Percentiles rank a stretch among this genome's conserved stretches.
Conservation (phyloP, 1,140 invertebrate species). For the Chelonus insularis region DNA sequence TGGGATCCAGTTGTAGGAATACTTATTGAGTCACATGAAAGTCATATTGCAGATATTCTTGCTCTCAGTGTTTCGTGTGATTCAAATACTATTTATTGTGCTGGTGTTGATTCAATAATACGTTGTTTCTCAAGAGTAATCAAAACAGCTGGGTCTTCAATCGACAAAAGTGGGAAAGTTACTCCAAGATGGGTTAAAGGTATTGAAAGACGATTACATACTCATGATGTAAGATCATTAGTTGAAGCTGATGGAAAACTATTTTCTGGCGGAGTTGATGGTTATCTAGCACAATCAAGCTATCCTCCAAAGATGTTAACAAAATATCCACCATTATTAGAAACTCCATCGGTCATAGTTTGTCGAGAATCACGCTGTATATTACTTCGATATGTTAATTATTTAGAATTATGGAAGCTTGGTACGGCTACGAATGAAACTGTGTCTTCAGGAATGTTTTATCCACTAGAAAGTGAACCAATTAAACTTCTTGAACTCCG, state of each 20-base stretch:
- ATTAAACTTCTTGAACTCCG: conserved; percentile 68
- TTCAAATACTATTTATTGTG: conserved; percentile 72
- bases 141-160: conserved; percentile 56
- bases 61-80: conserved; percentile 72
- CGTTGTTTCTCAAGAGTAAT: conserved; percentile 68
- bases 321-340: conserved; percentile 73
- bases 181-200: conserved; percentile 76
- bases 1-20: conserved; percentile 84
- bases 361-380: conserved; percentile 65
- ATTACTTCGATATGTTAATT: conserved; percentile 70
- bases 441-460: conserved; percentile 37
- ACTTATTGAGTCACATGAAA: conserved; percentile 73
- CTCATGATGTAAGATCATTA: conserved; percentile 81
- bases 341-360: conserved; percentile 65
- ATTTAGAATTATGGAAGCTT: conserved; percentile 68
- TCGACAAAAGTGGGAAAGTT: background rate
- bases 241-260: conserved; percentile 67
- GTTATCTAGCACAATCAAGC: conserved; percentile 70
- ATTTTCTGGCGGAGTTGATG: conserved; percentile 79
- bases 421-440: conserved; percentile 45
- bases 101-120: conserved; percentile 81
- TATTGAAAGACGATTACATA: conserved; percentile 75
- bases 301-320: conserved; percentile 68
- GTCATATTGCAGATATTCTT: conserved; percentile 80
- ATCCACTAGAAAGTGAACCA: conserved; percentile 61